Evolutionary conservation across 2,113 vertebrate species (phyloP).

Genomic region (Brachyhypopomus gauderio): DNA sequence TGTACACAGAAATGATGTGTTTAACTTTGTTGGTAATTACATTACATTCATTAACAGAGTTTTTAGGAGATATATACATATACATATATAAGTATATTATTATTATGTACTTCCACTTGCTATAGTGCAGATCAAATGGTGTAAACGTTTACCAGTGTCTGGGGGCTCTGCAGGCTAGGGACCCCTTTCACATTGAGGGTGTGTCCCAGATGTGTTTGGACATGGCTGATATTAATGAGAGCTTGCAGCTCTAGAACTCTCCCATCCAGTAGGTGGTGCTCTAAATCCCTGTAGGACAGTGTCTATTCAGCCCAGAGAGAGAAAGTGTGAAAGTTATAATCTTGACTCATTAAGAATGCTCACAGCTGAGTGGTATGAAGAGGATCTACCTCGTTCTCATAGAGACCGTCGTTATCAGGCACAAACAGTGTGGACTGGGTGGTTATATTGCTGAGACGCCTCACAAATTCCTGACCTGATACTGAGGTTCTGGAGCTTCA

Average conservation of each 20-base stretch:
- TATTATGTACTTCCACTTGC: not conserved
- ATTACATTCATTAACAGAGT: not conserved
- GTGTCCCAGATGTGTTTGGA: conserved; percentile 79
- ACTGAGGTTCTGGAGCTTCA: conserved; percentile 71
- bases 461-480: conserved; percentile 78
- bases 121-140: not conserved
- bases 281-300: conserved; percentile 83
- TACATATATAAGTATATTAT: too few relatives aligned
- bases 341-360: too few relatives aligned
- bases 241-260: conserved; percentile 74
- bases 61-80: too few relatives aligned
- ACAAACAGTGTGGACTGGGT: conserved; percentile 84
- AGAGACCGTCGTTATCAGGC: conserved; percentile 79
- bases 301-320: conserved; percentile 71
- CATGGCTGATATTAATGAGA: conserved; percentile 80
- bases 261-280: conserved; percentile 83
- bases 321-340: not conserved
- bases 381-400: conserved; percentile 77
- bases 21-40: conserved; percentile 7
- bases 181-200: conserved; percentile 76
- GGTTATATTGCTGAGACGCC: conserved; percentile 76
- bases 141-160: conserved; percentile 60
- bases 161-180: conserved; percentile 61
- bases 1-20: conserved; percentile 44
- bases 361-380: not conserved